Base-by-base conservation (phyloP, 2,888 invertebrate species). In the Heliconius aoede region DNA sequence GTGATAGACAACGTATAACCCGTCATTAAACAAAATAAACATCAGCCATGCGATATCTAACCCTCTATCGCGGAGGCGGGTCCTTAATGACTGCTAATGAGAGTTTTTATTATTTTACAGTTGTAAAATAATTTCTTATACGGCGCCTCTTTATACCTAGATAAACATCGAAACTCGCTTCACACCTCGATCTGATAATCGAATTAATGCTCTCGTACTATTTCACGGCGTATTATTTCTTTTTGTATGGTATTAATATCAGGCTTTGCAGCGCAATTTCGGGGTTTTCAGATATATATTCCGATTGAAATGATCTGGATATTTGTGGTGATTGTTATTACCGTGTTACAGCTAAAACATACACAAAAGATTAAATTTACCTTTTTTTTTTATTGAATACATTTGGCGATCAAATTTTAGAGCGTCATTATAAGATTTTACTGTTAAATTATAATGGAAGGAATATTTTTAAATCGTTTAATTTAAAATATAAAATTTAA, bases 141-240 rank as follows among this genome's bases (percentile, higher is more conserved):
- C 87, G 89, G 90, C 87, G 89, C 92, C 92, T 94, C 92, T 93
- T 93, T 93, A 93, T 92, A 89, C 92, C 90, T 93, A 94, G 94
- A 94, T 94, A 94, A 94, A 94, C 94, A 94, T 94, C 94, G 86
- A 91, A 94, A 92, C 92, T 88, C 93, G 93, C 93, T 94, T 94
- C 92, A 88, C 94, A 94, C 94, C 92, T 94, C 91, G 83, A 94
- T 94, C 94, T 94, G 94, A 94, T 94, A 94, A 94, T 93, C 93
- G 93, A 93, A 93, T 94, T 94, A 93, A 93, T 91, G 87, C 92
- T 93, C 92, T 93, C 88, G 85, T 91, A 93, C 88, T 90, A 92
- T 93, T 94, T 94, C 93, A 93, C 92, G 92, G 91, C 89, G 89
- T 87, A 94, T 94, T 94, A 93, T 94, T 89, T 90, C 93, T 90